Evolutionary conservation across 2,113 vertebrate species (phyloP).

Genomic region (Chionomys nivalis): DNA sequence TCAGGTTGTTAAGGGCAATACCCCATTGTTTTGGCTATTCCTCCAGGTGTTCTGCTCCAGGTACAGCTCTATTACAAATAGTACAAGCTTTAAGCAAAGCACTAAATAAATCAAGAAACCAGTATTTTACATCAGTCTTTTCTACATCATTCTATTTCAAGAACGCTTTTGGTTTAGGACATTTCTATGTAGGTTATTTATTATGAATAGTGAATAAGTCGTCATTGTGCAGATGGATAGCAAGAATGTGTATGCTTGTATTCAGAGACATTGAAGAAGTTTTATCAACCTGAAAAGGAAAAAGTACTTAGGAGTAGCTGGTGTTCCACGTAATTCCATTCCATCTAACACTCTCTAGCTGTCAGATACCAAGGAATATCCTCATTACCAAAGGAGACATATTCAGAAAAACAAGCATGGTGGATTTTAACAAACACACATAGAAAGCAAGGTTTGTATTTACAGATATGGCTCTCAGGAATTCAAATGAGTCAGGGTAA

Average conservation of each 20-base stretch:
- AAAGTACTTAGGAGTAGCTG: neutral
- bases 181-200: neutral
- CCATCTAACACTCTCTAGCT: neutral
- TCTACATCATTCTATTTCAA: neutral
- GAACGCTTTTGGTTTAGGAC: neutral
- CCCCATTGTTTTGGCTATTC: neutral
- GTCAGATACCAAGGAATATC: neutral
- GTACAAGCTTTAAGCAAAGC: neutral
- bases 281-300: neutral
- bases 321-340: neutral
- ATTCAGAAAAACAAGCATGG: neutral
- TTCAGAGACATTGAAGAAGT: neutral
- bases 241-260: neutral
- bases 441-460: neutral
- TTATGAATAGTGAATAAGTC: neutral
- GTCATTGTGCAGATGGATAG: neutral
- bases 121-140: neutral
- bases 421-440: neutral
- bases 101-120: neutral
- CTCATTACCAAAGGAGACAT: neutral
- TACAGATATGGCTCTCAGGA: neutral
- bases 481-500: neutral
- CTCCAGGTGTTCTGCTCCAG: neutral
- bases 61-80: neutral
- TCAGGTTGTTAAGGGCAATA: neutral